phyloP scores from a whole-genome alignment of 2,888 invertebrate genomes.

The Epirrhoe alternata region DNA sequence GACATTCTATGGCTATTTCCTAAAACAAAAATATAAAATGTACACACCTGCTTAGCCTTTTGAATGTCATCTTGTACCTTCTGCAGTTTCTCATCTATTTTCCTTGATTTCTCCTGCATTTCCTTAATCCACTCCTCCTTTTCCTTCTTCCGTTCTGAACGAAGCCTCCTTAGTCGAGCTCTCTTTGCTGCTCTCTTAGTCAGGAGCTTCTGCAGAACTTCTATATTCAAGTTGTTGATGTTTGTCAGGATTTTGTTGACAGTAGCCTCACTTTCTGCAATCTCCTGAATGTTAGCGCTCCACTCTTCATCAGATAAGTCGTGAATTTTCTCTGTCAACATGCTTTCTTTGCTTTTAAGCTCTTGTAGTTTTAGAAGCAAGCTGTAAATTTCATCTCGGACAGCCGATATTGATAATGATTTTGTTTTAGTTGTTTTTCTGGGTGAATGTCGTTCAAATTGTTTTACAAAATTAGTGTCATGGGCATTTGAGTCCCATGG shows the following conservation, averaged over 20 bases:
- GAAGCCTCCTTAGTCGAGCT: constrained; percentile 73
- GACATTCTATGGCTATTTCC: too few species aligned
- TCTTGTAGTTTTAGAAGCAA: constrained; percentile 54
- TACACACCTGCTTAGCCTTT: constrained; percentile 83
- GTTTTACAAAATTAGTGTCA: constrained; percentile 64
- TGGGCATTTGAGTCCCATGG: constrained; percentile 37
- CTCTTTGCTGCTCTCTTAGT: constrained; percentile 78
- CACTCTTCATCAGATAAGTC: constrained; percentile 83
- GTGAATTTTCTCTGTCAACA: constrained; percentile 72
- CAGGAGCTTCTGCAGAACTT: constrained; percentile 69
- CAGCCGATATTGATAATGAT: constrained; percentile 54
- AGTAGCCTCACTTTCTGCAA: constrained; percentile 76
- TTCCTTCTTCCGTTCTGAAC: constrained; percentile 61
- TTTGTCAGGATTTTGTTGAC: constrained; percentile 70
- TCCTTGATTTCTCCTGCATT: constrained; percentile 81
- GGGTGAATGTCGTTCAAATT: constrained; percentile 51
- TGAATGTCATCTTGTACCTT: constrained; percentile 87
- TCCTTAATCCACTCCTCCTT: constrained; percentile 69
- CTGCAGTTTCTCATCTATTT: constrained; percentile 88
- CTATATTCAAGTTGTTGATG: constrained; percentile 71
- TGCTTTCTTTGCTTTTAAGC: constrained; percentile 63
- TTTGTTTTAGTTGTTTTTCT: constrained; percentile 16
- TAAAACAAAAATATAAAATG: too few species aligned
- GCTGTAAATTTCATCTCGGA: constrained; percentile 53
- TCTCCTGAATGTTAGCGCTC: constrained; percentile 78